Evolutionary conservation across 2,888 invertebrate genomes (phyloP).

Genomic region (Melinopterus prodromus): DNA sequence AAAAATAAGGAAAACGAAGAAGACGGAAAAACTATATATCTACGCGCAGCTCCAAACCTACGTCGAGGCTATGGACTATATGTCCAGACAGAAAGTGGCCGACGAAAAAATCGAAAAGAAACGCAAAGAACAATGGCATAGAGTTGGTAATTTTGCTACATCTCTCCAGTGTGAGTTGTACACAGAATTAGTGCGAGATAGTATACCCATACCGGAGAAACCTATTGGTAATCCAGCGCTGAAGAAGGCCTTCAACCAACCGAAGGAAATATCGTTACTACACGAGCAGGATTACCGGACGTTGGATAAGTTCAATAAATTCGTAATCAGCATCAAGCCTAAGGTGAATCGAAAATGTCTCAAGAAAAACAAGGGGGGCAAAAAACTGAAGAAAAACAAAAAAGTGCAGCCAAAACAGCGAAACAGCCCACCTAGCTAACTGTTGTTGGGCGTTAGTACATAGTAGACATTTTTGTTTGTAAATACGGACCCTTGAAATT

Average conservation of each 20-base stretch:
- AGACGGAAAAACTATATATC: slow-evolving; percentile 12
- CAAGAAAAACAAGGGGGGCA: slow-evolving; percentile 19
- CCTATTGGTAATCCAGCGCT: background rate
- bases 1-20: slow-evolving; percentile 9
- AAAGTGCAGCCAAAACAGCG: background rate
- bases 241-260: slow-evolving; percentile 5
- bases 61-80: slow-evolving; percentile 24
- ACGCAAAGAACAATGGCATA: background rate
- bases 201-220: slow-evolving; percentile 43
- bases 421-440: background rate
- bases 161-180: background rate
- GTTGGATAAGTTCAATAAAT: slow-evolving; percentile 21
- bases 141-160: background rate
- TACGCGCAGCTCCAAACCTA: slow-evolving; percentile 27
- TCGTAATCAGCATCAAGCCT: slow-evolving; percentile 15
- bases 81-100: slow-evolving; percentile 19
- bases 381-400: slow-evolving; percentile 8
- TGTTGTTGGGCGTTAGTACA: background rate
- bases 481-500: slow-evolving; percentile 5
- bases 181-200: background rate
- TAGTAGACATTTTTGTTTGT: background rate
- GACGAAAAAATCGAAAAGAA: background rate
- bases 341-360: slow-evolving; percentile 4
- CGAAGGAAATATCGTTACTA: slow-evolving; percentile 19
- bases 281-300: slow-evolving; percentile 22